A percentile compares a stretch with the other conserved stretches of the same genome.
Evolutionary conservation across 2,888 invertebrate species (phyloP).

Genomic region (Leptopilina drosophilae): DNA sequence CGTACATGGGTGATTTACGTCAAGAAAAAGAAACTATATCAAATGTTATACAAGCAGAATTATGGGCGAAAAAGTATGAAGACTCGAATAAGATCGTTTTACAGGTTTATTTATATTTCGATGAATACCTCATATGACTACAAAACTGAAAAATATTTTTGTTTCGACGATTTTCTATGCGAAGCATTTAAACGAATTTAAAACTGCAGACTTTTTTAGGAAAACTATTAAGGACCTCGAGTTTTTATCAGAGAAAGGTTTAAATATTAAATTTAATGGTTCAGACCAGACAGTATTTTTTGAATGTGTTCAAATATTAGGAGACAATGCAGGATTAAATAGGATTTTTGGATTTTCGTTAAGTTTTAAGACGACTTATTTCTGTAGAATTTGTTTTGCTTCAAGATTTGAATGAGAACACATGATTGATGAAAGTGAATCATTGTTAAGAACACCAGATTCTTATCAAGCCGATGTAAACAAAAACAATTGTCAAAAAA

Average conservation of each 20-base stretch:
- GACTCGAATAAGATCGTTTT: slow-evolving; percentile 33
- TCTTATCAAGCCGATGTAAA: slow-evolving; percentile 50
- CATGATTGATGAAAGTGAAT: slow-evolving; percentile 49
- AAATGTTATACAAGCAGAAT: slow-evolving; percentile 40
- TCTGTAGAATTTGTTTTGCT: slow-evolving; percentile 54
- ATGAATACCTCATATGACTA: slow-evolving; percentile 39
- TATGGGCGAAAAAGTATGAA: slow-evolving; percentile 44
- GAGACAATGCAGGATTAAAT: slow-evolving; percentile 54
- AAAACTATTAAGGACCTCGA: slow-evolving; percentile 53
- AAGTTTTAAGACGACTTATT: slow-evolving; percentile 51
- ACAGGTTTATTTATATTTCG: slow-evolving; percentile 42
- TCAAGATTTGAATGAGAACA: slow-evolving; percentile 47
- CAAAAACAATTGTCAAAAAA: slow-evolving; percentile 45
- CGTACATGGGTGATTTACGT: slow-evolving; percentile 19
- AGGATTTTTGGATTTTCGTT: slow-evolving; percentile 33
- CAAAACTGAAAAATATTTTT: slow-evolving; percentile 43
- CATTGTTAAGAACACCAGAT: slow-evolving; percentile 48
- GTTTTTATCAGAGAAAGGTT: slow-evolving; percentile 45
- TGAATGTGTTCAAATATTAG: slow-evolving; percentile 51
- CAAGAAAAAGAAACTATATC: slow-evolving; percentile 33
- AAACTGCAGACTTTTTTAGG: slow-evolving; percentile 49
- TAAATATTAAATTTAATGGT: slow-evolving; percentile 44
- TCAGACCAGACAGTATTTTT: slow-evolving; percentile 45
- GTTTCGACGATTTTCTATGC: slow-evolving; percentile 47
- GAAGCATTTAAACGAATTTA: slow-evolving; percentile 49